Conservation (phyloP, 1,140 invertebrate genomes). For the Wasmannia auropunctata region DNA sequence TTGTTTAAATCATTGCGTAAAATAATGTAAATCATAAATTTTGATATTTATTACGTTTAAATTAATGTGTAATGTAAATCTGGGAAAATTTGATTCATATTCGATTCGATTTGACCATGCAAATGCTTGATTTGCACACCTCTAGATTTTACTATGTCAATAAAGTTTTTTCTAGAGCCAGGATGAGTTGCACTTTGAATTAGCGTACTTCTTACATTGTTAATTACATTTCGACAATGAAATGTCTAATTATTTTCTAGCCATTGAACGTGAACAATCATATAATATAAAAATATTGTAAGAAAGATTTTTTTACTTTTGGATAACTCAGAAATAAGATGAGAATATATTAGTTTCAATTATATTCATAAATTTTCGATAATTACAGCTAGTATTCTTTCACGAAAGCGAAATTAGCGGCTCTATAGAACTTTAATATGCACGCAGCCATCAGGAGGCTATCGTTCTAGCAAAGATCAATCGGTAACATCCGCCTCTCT, state of each 20-base stretch:
- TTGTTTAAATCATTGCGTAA: too few species aligned
- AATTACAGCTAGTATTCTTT: neutral
- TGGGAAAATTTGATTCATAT: too few species aligned
- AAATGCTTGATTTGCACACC: too few species aligned
- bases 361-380: neutral
- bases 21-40: too few species aligned
- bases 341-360: neutral
- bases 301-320: neutral
- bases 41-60: too few species aligned
- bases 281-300: neutral
- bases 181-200: neutral
- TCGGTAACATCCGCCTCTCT: conserved; percentile 3
- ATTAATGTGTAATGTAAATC: too few species aligned
- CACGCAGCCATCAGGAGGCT: neutral
- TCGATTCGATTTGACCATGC: too few species aligned
- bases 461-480: conserved; percentile 25
- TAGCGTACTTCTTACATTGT: neutral
- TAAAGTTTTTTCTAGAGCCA: neutral
- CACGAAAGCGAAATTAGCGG: neutral
- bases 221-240: neutral
- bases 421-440: neutral
- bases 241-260: neutral
- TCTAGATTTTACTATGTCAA: neutral
- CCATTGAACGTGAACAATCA: neutral
- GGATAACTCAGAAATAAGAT: neutral